Evolutionary conservation across 1,140 invertebrate species (phyloP).

Genomic region (Bombus soroeensis): DNA sequence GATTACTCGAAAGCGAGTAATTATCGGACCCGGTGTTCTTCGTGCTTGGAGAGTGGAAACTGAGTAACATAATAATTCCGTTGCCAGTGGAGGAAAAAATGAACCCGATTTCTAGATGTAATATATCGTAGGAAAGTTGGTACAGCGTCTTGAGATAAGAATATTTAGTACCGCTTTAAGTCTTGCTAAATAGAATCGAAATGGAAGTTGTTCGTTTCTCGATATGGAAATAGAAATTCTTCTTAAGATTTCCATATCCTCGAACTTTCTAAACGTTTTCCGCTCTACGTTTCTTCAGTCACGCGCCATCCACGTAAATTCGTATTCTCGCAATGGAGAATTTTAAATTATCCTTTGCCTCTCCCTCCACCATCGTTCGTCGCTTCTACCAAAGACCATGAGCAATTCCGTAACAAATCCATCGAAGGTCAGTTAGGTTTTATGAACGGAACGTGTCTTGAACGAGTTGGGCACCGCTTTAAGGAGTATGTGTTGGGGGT

Average conservation of each 20-base stretch:
- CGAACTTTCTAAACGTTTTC: background rate
- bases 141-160: background rate
- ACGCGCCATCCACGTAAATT: too few relatives aligned
- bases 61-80: constrained; percentile 23
- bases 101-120: background rate
- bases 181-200: background rate
- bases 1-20: constrained; percentile 47
- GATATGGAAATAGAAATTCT: background rate
- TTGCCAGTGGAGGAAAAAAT: background rate
- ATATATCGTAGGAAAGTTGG: background rate
- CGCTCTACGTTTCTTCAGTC: background rate
- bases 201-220: background rate
- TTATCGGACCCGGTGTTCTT: constrained; percentile 10
- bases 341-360: too few relatives aligned
- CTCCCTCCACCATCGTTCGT: background rate
- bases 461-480: constrained; percentile 75
- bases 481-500: constrained; percentile 76
- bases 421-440: background rate
- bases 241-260: too few relatives aligned
- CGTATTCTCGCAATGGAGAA: too few relatives aligned
- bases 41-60: background rate
- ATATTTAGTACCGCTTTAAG: background rate
- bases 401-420: background rate
- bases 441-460: constrained; percentile 28
- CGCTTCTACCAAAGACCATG: background rate